Evolutionary conservation across 2,888 invertebrate species (phyloP).

Genomic region (Stramonita haemastoma): DNA sequence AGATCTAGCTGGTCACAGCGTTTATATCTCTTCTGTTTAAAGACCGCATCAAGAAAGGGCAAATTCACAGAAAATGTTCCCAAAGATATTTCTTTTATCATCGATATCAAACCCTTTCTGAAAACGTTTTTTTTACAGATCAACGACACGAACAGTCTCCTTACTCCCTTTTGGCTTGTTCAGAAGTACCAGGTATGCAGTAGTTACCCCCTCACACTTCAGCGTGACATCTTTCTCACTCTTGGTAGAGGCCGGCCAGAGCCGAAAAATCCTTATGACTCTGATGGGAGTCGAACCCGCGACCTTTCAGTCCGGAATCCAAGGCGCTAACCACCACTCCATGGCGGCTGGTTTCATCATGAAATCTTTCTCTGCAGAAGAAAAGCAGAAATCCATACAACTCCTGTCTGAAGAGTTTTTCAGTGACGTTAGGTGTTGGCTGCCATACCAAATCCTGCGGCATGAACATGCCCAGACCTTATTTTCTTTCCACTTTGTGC

Average conservation of each 20-base stretch:
- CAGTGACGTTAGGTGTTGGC: not conserved
- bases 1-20: conserved; percentile 3
- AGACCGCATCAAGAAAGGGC: conserved; percentile 18
- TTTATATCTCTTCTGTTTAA: conserved; percentile 23
- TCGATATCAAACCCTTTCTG: conserved; percentile 29
- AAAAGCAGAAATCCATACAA: conserved; percentile 1
- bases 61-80: conserved; percentile 42
- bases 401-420: not conserved
- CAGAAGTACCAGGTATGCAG: not conserved
- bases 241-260: too few relatives aligned
- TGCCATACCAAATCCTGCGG: conserved; percentile 9
- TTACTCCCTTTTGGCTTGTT: conserved; percentile 14
- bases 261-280: too few relatives aligned
- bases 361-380: conserved; percentile 30
- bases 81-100: conserved; percentile 27
- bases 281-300: too few relatives aligned
- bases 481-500: conserved; percentile 21
- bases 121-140: not conserved
- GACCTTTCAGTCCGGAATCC: too few relatives aligned
- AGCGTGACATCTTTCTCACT: too few relatives aligned
- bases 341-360: too few relatives aligned
- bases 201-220: conserved; percentile 23
- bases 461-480: not conserved
- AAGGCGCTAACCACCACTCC: too few relatives aligned
- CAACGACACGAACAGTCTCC: conserved; percentile 18